Evolutionary conservation across 2,113 vertebrate genomes (phyloP), one percentile per base, ranked within the genome.

Genomic region (Dicerorhinus sumatrensis): DNA sequence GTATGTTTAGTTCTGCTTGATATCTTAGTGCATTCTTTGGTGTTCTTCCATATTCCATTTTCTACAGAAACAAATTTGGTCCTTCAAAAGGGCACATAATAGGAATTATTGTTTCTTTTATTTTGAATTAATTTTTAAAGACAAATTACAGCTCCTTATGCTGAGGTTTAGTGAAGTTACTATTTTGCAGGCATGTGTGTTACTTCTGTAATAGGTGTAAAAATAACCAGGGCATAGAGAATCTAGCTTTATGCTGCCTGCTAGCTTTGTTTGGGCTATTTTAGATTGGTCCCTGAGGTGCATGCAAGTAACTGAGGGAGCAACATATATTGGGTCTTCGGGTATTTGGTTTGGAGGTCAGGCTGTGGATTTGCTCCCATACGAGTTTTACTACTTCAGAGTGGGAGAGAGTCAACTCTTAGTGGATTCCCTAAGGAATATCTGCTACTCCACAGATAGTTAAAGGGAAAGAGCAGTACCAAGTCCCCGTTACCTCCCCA

Each of bases 121-220:
- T 63, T 89, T 93, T 7, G 91, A 85, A 80, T 87, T 18, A 89
- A 23, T 90, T 54, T 81, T 91, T 91, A 89, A 69, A 89, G 56
- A 92, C 31, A 86, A 73, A 80, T 90, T 87, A 65, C 16, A 96
- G 70, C 46, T 92, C 31, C 75, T 76, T 17, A 33, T 69, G 27
- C 8, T 70, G 2, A 58, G 39, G 16, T 75, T 89, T 60, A 67
- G 62, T 8, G 6, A 77, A 83, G 62, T 12, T 85, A 29, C 31
- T 92, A 39, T 92, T 91, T 95, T 33, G 31, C 73, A 36, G 54
- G 17, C 12, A n/a, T 17, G 14, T 86, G n/a, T 89, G 29, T 96
- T 73, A 85, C 90, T 96, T 93, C 82, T 89, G 17, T 69, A 86
- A 86, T 69, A 73, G 56, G 16, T 92, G 1, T 94, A 81, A 96